Base-by-base conservation (phyloP, 2,888 invertebrate species). In the Drosophila glabriapex region DNA sequence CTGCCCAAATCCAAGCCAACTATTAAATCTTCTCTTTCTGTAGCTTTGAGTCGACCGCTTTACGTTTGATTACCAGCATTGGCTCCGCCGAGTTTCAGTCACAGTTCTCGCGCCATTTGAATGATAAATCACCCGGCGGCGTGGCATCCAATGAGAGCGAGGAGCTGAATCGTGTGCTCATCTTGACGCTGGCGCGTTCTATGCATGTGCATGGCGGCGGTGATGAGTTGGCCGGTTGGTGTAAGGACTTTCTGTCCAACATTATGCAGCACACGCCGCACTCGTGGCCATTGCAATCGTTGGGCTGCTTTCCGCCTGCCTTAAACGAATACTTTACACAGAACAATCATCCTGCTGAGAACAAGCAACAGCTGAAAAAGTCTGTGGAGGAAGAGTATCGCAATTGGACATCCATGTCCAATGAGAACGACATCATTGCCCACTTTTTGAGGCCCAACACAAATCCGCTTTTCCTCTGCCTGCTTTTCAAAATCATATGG, bases 341-440 rank as follows among this genome's bases (percentile, higher is more conserved):
- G 93, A 97, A 97, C 91, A 96, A 96, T 73, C 96, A 97, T 2
- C 96, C 96, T 0, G 96, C 97, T 91, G 98, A 98, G 92, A 98
- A 98, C 92, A 98, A 98, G 91, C 97, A 97, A 89, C 95, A 97
- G 77, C 94, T 99, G 1, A 98, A 98, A 93, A 97, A 97, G 94
- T 97, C 97, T 0, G 98, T 98, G 0, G 98, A 98, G 89, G 98
- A 98, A 91, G 99, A 99, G 91, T 99, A 98, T 91, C 95, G 98
- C 76, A 99, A 98, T 92, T 99, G 98, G 98, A 97, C 97, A 52
- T 97, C 98, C 0, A 99, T 99, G 98, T 97, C 97, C 52, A 99
- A 98, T 93, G 99, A 99, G 92, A 98, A 98, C 92, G 99, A 99
- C 92, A 97, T 98, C 49, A 97, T 99, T 87, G 96, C 98, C 1